Evolutionary conservation across 2,888 invertebrate species (phyloP).

Genomic region (Hymenopus coronatus): DNA sequence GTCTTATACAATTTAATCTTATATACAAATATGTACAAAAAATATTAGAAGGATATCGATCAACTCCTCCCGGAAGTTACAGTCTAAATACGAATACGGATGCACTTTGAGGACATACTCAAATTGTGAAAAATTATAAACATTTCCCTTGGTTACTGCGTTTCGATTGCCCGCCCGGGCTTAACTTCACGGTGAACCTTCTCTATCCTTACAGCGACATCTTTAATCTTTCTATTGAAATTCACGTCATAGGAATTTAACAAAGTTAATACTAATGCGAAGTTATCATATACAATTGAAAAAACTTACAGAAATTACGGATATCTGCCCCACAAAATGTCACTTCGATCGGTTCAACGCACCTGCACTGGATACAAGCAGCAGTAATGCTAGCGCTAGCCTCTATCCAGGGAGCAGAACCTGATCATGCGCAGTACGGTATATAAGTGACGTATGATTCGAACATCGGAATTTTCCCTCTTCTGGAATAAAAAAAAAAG

Average conservation of each 20-base stretch:
- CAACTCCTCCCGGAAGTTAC: too few species aligned
- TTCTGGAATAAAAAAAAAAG: constrained; percentile 14
- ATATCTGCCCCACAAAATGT: background rate
- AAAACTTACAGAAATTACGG: background rate
- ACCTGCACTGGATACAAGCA: constrained; percentile 19
- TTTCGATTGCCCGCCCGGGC: background rate
- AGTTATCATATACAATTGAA: background rate
- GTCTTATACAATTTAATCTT: background rate
- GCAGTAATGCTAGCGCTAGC: constrained; percentile 1
- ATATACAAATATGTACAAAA: too few species aligned
- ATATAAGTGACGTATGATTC: constrained; percentile 23
- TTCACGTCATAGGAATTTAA: background rate
- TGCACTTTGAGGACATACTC: background rate
- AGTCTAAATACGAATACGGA: background rate
- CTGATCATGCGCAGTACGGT: constrained; percentile 25
- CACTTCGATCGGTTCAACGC: constrained; percentile 15
- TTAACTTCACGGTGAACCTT: background rate
- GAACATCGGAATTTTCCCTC: constrained; percentile 28
- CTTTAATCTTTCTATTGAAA: background rate
- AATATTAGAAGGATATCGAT: too few species aligned
- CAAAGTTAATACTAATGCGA: background rate
- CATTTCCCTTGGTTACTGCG: background rate
- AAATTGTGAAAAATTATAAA: too few species aligned
- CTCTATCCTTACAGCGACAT: background rate
- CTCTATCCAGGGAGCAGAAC: constrained; percentile 30